These are phyloP conservation scores for human (Homo sapiens) DNA, from an alignment of 2,113 vertebrate species.

Conservation along the genomic window GRCh38 chr5:85628001-85628500, in stretches of 20 bases:
- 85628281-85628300: neutral
- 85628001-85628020: fast-evolving
- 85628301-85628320: neutral
- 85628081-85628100: neutral
- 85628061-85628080: neutral
- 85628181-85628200: neutral
- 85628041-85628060: neutral
- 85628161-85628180: too few relatives aligned
- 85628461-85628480: neutral
- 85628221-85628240: neutral
- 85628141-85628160: neutral
- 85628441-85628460: neutral
- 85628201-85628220: neutral
- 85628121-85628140: neutral
- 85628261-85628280: neutral
- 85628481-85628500: neutral
- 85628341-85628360: neutral
- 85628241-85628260: neutral
- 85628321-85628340: neutral
- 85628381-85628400: neutral
- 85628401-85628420: neutral
- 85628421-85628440: neutral
- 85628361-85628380: neutral
- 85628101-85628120: neutral
- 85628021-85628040: neutral